Conservation (phyloP, 2,113 vertebrate genomes). For the Rhea pennata region DNA sequence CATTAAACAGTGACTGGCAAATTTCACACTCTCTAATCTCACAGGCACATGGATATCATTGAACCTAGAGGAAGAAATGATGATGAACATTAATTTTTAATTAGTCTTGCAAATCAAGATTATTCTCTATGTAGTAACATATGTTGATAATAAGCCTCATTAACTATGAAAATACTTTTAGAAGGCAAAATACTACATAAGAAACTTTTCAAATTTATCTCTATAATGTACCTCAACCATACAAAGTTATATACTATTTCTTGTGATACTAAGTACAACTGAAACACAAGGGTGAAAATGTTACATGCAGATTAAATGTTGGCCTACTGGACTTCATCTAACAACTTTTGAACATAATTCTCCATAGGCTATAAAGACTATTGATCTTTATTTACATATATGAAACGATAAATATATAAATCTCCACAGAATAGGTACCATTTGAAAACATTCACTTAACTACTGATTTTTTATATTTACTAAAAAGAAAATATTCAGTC, state of each 20-base stretch:
- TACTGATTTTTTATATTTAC: not conserved
- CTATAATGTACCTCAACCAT: not conserved
- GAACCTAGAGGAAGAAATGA: slow-evolving; percentile 83
- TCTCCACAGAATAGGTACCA: rapidly evolving
- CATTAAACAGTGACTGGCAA: slow-evolving; percentile 99
- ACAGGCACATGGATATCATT: slow-evolving; percentile 99
- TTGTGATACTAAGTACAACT: not conserved
- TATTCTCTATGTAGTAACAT: slow-evolving; percentile 5
- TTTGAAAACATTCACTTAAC: not conserved
- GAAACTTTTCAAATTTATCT: not conserved
- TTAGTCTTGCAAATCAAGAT: slow-evolving; percentile 49
- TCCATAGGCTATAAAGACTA: not conserved
- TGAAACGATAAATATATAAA: not conserved
- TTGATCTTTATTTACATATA: not conserved
- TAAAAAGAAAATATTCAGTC: not conserved
- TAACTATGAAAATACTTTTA: not conserved
- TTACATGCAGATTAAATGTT: not conserved
- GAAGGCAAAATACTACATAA: not conserved
- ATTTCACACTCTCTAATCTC: slow-evolving; percentile 98
- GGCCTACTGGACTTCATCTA: not conserved
- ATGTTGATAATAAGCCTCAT: not conserved
- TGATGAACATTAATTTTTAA: slow-evolving; percentile 62
- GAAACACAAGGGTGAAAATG: not conserved
- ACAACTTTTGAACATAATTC: not conserved
- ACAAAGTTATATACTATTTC: not conserved